These are phyloP conservation scores for Cyanoderma ruficeps DNA, from an alignment of 2,113 vertebrate species.

Conservation along the genomic window DNA sequence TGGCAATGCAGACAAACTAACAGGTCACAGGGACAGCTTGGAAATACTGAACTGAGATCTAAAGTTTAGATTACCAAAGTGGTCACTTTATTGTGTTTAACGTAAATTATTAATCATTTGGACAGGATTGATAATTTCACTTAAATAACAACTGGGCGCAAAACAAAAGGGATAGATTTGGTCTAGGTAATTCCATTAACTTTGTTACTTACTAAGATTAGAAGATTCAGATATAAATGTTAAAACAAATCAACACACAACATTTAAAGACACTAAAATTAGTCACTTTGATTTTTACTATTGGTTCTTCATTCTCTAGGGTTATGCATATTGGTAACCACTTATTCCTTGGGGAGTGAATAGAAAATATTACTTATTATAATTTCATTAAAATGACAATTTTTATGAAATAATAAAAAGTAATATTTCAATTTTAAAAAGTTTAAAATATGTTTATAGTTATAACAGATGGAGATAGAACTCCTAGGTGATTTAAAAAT, in stretches of 20 bases:
- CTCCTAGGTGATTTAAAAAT: not conserved
- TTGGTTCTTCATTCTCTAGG: not conserved
- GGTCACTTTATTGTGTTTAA: not conserved
- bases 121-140: not conserved
- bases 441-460: not conserved
- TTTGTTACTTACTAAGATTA: not conserved
- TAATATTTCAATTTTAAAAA: not conserved
- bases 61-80: not conserved
- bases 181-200: not conserved
- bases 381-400: not conserved
- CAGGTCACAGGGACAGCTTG: not conserved
- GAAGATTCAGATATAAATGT: not conserved
- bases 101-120: not conserved
- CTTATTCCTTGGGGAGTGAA: not conserved
- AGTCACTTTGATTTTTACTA: not conserved
- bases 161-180: not conserved
- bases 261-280: not conserved
- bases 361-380: not conserved
- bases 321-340: not conserved
- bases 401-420: too few species aligned
- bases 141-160: not conserved
- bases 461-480: not conserved
- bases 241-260: not conserved
- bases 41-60: not conserved
- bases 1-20: constrained; percentile 64